Conservation (phyloP, 2,888 invertebrate genomes). For the Cetonia aurata region DNA sequence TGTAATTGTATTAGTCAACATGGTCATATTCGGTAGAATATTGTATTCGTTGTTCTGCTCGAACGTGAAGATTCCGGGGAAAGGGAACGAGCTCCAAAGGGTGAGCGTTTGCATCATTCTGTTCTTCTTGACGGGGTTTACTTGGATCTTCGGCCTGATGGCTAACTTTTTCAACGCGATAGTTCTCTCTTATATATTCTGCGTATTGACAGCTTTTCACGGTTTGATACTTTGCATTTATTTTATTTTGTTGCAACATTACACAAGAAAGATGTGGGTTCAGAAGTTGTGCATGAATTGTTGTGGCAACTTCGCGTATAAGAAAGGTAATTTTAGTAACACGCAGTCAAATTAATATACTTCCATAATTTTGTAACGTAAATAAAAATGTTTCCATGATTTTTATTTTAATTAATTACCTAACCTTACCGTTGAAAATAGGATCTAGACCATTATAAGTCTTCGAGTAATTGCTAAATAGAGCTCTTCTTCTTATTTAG, state of each 20-base stretch:
- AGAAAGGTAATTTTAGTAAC: constrained; percentile 13
- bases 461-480: too few relatives aligned
- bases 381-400: too few relatives aligned
- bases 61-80: background rate
- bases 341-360: too few relatives aligned
- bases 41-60: constrained; percentile 20
- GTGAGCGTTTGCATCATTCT: constrained; percentile 31
- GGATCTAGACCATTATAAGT: too few relatives aligned
- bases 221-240: constrained; percentile 33
- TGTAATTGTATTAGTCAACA: constrained; percentile 17
- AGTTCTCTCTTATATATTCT: constrained; percentile 33
- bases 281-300: background rate
- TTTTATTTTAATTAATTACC: too few relatives aligned
- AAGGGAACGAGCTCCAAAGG: constrained; percentile 6
- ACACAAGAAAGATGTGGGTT: constrained; percentile 19
- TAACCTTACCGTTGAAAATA: too few relatives aligned
- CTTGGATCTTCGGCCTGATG: constrained; percentile 39
- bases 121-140: constrained; percentile 40
- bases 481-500: too few relatives aligned
- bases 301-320: background rate
- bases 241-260: constrained; percentile 26
- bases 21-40: constrained; percentile 22
- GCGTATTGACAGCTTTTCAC: constrained; percentile 18
- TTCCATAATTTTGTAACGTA: too few relatives aligned
- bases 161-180: constrained; percentile 26